phyloP scores from a whole-genome alignment of 1,140 invertebrate genomes.

The Leptonema lineaticorne region DNA sequence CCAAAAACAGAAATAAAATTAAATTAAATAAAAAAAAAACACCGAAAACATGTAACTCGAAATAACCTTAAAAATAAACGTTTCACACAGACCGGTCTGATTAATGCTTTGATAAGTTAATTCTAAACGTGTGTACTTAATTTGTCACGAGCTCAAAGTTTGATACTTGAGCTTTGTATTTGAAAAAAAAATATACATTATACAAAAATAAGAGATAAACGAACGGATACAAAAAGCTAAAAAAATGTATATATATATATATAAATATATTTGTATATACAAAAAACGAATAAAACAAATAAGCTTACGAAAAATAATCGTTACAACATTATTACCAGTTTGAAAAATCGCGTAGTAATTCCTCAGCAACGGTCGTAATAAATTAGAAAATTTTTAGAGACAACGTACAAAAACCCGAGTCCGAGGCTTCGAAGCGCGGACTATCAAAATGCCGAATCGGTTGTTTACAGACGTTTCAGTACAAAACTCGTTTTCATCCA shows the following conservation, averaged over 20 bases:
- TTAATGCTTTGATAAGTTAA: background rate
- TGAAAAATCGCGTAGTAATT: conserved; percentile 2
- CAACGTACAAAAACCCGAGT: background rate
- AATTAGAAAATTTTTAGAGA: conserved; percentile 8
- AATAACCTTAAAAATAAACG: too few species aligned
- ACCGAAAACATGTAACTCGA: too few species aligned
- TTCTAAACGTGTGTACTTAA: too few species aligned
- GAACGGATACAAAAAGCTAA: too few species aligned
- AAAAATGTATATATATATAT: too few species aligned
- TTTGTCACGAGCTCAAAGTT: background rate
- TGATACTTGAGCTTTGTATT: background rate
- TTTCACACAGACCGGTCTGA: too few species aligned
- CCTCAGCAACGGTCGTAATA: background rate
- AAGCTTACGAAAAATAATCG: background rate
- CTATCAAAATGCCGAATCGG: background rate
- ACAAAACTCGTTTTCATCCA: conserved; percentile 34
- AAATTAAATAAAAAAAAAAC: too few species aligned
- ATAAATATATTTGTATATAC: too few species aligned
- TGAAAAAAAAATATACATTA: too few species aligned
- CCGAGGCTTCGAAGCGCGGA: background rate
- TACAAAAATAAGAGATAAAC: too few species aligned
- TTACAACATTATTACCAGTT: conserved; percentile 2
- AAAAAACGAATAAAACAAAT: background rate
- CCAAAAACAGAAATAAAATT: too few species aligned
- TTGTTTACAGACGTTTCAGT: conserved; percentile 26